Evolutionary conservation across 2,113 vertebrate species (phyloP).

Genomic region (Tragulus kanchil): DNA sequence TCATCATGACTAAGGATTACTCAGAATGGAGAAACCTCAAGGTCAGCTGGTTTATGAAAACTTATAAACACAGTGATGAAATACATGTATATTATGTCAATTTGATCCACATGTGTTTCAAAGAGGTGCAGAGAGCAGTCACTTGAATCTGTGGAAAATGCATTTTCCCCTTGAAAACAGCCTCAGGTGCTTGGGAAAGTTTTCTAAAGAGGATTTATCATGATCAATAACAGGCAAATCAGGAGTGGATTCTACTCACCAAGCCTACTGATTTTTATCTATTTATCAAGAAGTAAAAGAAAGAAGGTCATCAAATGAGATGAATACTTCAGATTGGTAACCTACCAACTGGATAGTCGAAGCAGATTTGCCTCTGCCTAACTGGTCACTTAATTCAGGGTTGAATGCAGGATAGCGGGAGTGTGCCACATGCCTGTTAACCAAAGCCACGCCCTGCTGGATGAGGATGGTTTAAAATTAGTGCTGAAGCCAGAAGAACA

Average conservation of each 20-base stretch:
- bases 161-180: constrained; percentile 15
- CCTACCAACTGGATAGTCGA: constrained; percentile 96
- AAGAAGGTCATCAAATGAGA: constrained; percentile 75
- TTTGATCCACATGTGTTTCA: not conserved
- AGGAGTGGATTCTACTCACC: constrained; percentile 34
- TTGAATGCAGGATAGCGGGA: constrained; percentile 88
- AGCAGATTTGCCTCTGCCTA: constrained; percentile 91
- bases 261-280: constrained; percentile 47
- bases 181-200: constrained; percentile 28
- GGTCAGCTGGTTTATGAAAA: constrained; percentile 31
- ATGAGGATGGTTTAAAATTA: constrained; percentile 82
- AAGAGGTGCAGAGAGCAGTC: not conserved
- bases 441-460: constrained; percentile 87
- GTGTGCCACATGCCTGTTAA: constrained; percentile 87
- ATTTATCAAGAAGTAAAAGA: constrained; percentile 67
- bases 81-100: not conserved
- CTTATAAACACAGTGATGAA: constrained; percentile 20
- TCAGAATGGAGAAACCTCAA: constrained; percentile 43
- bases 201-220: not conserved
- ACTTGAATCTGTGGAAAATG: not conserved
- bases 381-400: constrained; percentile 89
- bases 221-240: constrained; percentile 36
- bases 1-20: not conserved
- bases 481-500: constrained; percentile 63
- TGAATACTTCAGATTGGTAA: constrained; percentile 65